phyloP scores from a whole-genome alignment of 64 coral and sea anemone species.

The Exaiptasia diaphana region DNA sequence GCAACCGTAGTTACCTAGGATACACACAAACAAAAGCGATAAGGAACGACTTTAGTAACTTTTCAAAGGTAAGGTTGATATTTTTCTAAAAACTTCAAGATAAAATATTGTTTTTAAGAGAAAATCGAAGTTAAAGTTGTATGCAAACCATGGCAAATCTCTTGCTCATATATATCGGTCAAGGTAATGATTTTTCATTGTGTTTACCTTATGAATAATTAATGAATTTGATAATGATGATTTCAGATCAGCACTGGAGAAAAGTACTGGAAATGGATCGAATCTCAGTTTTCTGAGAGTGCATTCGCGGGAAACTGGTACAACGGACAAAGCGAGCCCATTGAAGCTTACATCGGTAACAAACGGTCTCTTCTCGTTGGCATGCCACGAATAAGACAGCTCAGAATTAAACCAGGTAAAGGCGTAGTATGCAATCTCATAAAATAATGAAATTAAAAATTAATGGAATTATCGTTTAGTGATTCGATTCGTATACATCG shows the following conservation, averaged over 20 bases:
- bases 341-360: conserved; percentile 61
- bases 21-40: conserved; percentile 61
- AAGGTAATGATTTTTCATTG: no score
- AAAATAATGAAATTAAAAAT: background rate
- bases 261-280: conserved; percentile 58
- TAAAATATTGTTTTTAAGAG: no score
- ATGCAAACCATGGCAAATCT: no score
- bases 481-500: background rate
- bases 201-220: no score
- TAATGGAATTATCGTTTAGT: background rate
- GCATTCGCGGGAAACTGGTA: conserved; percentile 69
- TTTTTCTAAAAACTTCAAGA: no score
- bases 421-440: background rate
- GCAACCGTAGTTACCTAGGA: conserved; percentile 38
- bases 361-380: conserved; percentile 70
- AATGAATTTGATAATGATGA: no score
- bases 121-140: no score
- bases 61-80: conserved; percentile 44
- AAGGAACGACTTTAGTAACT: conserved; percentile 44
- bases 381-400: conserved; percentile 73
- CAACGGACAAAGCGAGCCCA: conserved; percentile 37
- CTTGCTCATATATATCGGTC: no score
- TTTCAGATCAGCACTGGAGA: conserved; percentile 21
- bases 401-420: conserved; percentile 68
- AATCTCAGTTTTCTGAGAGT: background rate